phyloP scores from a whole-genome alignment of 1,140 invertebrate genomes.

The Solenopsis invicta region DNA sequence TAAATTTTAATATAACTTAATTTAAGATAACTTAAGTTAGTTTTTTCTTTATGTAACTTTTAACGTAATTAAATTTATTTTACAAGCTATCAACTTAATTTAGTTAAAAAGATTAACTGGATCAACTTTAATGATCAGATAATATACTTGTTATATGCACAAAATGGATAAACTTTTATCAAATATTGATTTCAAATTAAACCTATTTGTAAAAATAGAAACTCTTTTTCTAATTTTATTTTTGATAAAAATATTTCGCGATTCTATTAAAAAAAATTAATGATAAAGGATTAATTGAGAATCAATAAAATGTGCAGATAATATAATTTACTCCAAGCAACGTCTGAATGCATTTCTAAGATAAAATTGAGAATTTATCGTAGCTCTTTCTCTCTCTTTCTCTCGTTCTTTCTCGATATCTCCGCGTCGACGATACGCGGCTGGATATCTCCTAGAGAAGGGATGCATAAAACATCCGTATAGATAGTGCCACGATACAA shows the following conservation, averaged over 20 bases:
- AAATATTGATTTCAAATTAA: neutral
- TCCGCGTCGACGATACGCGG: constrained; percentile 59
- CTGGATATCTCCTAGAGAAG: constrained; percentile 57
- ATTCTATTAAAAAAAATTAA: neutral
- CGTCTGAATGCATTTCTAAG: neutral
- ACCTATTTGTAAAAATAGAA: neutral
- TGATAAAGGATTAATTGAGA: constrained; percentile 6
- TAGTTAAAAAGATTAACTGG: too few relatives aligned
- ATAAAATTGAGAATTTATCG: constrained; percentile 14
- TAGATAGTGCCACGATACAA: constrained; percentile 60
- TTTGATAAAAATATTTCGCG: neutral
- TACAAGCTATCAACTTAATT: too few relatives aligned
- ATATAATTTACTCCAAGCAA: constrained; percentile 31
- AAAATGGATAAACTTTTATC: neutral
- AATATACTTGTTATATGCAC: neutral
- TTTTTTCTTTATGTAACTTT: too few relatives aligned
- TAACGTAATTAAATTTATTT: too few relatives aligned
- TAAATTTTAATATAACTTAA: too few relatives aligned
- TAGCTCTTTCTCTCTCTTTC: neutral
- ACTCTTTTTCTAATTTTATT: neutral
- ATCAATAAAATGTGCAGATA: neutral
- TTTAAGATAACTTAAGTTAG: too few relatives aligned
- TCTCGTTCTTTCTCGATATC: constrained; percentile 41
- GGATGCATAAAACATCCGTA: constrained; percentile 76
- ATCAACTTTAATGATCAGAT: neutral